Conservation (phyloP, 2,113 vertebrate species). For the Campylorhamphus procurvoides region DNA sequence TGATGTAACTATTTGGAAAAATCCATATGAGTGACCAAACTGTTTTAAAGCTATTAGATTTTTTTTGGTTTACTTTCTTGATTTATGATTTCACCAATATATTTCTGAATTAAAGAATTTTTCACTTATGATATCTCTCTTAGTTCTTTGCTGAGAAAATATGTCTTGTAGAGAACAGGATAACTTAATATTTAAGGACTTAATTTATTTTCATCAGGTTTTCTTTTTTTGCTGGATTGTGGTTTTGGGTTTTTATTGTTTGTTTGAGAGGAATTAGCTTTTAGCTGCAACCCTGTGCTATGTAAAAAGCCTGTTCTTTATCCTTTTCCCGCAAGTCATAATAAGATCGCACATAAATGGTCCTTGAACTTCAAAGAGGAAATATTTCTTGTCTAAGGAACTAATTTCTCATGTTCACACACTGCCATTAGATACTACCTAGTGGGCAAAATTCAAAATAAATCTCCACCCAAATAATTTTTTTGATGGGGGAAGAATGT, state of each 20-base stretch:
- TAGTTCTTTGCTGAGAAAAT: not conserved
- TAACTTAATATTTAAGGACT: not conserved
- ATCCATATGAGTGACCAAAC: not conserved
- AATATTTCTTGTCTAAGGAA: not conserved
- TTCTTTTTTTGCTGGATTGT: not conserved
- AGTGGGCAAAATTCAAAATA: not conserved
- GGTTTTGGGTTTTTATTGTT: fast-evolving
- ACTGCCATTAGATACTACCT: not conserved
- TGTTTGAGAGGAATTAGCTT: not conserved
- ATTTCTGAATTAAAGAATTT: not conserved
- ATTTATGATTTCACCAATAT: not conserved
- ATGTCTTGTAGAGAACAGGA: not conserved
- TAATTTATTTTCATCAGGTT: not conserved
- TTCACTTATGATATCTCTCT: not conserved
- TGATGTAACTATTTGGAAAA: not conserved
- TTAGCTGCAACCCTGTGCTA: not conserved
- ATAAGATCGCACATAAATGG: not conserved
- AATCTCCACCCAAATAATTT: not conserved
- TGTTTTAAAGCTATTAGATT: not conserved
- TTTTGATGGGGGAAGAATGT: not conserved
- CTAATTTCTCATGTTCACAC: not conserved
- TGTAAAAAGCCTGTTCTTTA: not conserved
- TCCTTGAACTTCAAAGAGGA: not conserved
- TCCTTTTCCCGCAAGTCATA: not conserved
- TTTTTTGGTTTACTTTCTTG: not conserved